phyloP scores from a whole-genome alignment of 2,797 vertebrate genomes.

The Dendrocincla tyrannina region DNA sequence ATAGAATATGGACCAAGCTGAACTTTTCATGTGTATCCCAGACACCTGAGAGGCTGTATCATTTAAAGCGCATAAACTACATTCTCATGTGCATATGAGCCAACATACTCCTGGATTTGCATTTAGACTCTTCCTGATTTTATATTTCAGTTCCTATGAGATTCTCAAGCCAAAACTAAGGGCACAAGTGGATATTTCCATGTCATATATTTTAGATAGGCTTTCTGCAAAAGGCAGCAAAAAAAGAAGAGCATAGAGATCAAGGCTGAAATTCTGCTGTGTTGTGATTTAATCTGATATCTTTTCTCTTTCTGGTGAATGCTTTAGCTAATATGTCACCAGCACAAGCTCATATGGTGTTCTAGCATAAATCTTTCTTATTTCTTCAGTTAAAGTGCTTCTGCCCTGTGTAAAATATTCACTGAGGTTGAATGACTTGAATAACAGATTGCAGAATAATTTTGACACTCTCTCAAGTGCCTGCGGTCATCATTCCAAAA shows the following conservation, averaged over 20 bases:
- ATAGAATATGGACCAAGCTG: background rate
- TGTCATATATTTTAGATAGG: background rate
- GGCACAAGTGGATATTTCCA: background rate
- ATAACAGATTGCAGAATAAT: constrained; percentile 20
- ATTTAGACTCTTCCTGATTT: background rate
- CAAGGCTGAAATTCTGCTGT: background rate
- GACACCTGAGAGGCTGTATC: background rate
- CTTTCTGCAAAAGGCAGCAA: background rate
- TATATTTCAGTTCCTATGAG: background rate
- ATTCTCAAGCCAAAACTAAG: background rate
- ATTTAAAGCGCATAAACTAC: background rate
- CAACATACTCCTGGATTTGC: background rate
- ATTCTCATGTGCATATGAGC: background rate
- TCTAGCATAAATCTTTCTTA: constrained; percentile 41
- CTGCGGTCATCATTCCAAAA: background rate
- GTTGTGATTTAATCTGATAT: background rate
- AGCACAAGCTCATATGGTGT: constrained; percentile 8
- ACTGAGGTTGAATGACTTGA: constrained; percentile 2
- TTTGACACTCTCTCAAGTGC: background rate
- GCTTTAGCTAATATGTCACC: constrained; percentile 18
- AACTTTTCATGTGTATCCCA: background rate
- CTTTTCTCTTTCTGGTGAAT: constrained; percentile 18
- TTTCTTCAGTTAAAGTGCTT: constrained; percentile 4
- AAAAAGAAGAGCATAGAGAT: background rate
- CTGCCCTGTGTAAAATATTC: constrained; percentile 39